Percentiles rank a stretch among this genome's conserved stretches.
Evolutionary conservation across 2,888 invertebrate genomes (phyloP).

Genomic region (Metopia argyrocephala): DNA sequence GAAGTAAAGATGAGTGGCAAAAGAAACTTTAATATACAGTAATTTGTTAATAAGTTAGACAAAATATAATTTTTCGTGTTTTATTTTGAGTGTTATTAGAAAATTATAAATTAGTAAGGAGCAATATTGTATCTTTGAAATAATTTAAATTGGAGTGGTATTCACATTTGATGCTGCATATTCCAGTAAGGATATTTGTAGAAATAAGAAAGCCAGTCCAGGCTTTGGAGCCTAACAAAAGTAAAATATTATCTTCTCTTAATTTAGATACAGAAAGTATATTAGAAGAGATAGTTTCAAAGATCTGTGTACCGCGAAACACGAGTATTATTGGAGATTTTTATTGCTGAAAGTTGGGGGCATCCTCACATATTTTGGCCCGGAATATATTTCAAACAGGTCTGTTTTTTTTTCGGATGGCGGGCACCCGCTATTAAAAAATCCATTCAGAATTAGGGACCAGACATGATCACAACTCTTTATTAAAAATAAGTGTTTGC

Average conservation of each 20-base stretch:
- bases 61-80: too few relatives aligned
- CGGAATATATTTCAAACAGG: background rate
- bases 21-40: too few relatives aligned
- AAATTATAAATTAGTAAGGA: too few relatives aligned
- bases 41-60: too few relatives aligned
- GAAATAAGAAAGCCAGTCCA: background rate
- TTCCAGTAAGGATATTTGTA: background rate
- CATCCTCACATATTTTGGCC: background rate
- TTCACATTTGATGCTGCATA: background rate
- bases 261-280: background rate
- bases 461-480: background rate
- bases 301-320: background rate
- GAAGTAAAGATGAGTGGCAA: too few relatives aligned
- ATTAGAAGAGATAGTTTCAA: background rate
- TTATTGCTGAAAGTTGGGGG: background rate
- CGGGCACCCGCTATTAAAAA: background rate
- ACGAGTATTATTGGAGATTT: background rate
- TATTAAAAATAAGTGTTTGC: too few relatives aligned
- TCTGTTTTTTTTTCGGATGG: background rate
- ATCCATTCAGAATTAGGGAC: background rate
- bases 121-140: conserved; percentile 15
- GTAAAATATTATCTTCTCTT: background rate
- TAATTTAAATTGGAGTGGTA: background rate
- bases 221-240: background rate
- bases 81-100: too few relatives aligned